These are phyloP conservation scores for Malthinus seriepunctatus DNA, from an alignment of 2,888 invertebrate species.

Conservation along the genomic window DNA sequence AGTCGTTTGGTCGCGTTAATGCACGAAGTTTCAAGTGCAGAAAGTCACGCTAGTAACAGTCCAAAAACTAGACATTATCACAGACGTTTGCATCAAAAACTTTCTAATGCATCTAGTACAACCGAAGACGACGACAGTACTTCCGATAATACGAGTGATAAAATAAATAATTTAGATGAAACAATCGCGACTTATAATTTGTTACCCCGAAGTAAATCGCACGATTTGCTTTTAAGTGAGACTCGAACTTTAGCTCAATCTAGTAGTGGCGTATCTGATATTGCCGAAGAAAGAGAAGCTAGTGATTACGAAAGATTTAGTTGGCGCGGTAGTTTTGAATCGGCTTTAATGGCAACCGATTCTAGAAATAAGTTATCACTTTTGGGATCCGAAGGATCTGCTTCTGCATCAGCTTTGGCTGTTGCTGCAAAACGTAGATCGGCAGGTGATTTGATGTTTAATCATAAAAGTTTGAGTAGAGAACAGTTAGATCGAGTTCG, in stretches of 20 bases:
- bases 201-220: conserved; percentile 79
- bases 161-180: conserved; percentile 52
- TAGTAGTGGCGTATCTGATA: conserved; percentile 59
- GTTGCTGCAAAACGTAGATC: conserved; percentile 79
- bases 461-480: conserved; percentile 77
- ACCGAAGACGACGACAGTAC: conserved; percentile 75
- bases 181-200: conserved; percentile 57
- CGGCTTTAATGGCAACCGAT: conserved; percentile 86
- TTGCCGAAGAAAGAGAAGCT: conserved; percentile 69
- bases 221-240: conserved; percentile 74
- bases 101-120: conserved; percentile 66
- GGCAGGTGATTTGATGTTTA: conserved; percentile 81
- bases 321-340: conserved; percentile 92
- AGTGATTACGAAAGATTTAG: conserved; percentile 89
- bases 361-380: conserved; percentile 76
- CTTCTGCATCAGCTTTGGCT: conserved; percentile 66
- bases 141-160: conserved; percentile 57
- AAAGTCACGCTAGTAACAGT: conserved; percentile 63
- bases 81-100: conserved; percentile 60
- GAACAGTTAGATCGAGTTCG: conserved; percentile 73
- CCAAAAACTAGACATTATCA: conserved; percentile 65
- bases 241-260: conserved; percentile 56
- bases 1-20: conserved; percentile 84
- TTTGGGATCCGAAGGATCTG: conserved; percentile 65
- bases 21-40: conserved; percentile 88